Evolutionary conservation across 1,140 invertebrate genomes (phyloP).

Genomic region (Heliconius himera): DNA sequence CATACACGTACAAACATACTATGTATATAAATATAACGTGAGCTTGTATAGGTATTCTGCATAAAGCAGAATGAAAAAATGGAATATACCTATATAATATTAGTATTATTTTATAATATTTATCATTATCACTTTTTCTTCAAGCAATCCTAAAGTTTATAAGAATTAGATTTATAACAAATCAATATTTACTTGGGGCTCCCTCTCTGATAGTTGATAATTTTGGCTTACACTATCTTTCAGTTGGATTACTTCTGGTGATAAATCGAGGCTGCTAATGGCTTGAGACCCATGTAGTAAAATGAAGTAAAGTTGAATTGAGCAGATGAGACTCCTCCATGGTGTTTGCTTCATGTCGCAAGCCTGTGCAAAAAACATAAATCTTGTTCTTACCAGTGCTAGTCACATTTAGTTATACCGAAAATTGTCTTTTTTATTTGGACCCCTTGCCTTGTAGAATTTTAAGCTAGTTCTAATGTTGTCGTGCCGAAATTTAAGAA

Average conservation of each 20-base stretch:
- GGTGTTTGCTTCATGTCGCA: slow-evolving; percentile 16
- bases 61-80: background rate
- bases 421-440: no score
- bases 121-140: no score
- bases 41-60: background rate
- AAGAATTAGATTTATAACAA: background rate
- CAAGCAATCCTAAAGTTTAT: background rate
- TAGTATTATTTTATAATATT: no score
- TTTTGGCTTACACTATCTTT: slow-evolving; percentile 43
- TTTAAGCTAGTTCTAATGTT: no score
- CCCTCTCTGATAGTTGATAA: slow-evolving; percentile 42
- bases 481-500: no score
- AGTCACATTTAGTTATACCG: background rate
- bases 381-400: background rate
- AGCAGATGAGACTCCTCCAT: slow-evolving; percentile 23
- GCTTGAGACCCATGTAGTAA: background rate
- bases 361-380: background rate
- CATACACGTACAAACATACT: background rate
- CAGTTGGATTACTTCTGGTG: slow-evolving; percentile 42
- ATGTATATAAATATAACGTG: background rate
- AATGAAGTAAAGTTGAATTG: slow-evolving; percentile 11
- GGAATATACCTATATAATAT: background rate
- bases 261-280: background rate
- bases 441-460: no score
- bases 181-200: slow-evolving; percentile 33